Evolutionary conservation across 2,113 vertebrate species (phyloP).

Genomic region (Anser cygnoides): DNA sequence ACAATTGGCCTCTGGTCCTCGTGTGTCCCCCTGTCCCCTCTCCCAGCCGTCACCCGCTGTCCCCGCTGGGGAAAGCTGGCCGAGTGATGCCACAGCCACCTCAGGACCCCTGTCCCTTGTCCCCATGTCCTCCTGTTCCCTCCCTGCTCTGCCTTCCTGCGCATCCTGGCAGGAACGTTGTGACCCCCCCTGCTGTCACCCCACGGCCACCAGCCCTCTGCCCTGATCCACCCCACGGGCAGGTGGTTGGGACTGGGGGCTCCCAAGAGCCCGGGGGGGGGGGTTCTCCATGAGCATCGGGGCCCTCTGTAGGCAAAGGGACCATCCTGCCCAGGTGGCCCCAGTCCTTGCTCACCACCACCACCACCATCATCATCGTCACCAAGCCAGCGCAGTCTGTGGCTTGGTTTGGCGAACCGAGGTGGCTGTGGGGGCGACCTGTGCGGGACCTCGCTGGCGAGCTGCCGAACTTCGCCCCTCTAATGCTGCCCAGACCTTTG

Average conservation of each 20-base stretch:
- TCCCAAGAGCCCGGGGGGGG: background rate
- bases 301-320: background rate
- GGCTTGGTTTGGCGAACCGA: background rate
- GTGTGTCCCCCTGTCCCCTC: background rate
- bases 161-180: background rate
- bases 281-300: rapidly evolving
- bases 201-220: background rate
- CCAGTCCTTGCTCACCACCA: background rate
- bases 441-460: background rate
- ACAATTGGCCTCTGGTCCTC: background rate
- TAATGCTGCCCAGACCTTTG: background rate
- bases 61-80: rapidly evolving
- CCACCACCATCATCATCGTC: background rate
- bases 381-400: too few relatives aligned
- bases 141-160: background rate
- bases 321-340: background rate
- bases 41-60: background rate
- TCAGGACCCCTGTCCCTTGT: background rate
- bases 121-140: rapidly evolving
- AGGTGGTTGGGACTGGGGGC: too few relatives aligned
- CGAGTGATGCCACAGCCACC: background rate
- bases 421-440: background rate
- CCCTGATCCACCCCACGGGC: too few relatives aligned
- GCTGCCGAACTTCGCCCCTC: background rate
- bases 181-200: background rate